Evolutionary conservation across 2,888 invertebrate species (phyloP).

Genomic region (Tinea semifulvella): DNA sequence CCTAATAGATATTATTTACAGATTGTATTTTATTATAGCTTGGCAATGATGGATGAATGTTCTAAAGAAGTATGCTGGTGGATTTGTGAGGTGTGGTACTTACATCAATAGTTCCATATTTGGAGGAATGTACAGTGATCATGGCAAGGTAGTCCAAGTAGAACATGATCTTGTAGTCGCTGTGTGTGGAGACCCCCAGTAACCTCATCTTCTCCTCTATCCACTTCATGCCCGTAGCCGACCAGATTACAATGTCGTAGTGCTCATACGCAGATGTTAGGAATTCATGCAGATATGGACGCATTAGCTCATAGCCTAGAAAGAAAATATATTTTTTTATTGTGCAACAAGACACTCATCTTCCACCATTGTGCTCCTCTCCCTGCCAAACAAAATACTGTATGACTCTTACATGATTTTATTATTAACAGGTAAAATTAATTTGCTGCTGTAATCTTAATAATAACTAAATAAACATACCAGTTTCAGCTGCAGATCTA

Average conservation of each 20-base stretch:
- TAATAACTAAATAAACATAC: slow-evolving; percentile 30
- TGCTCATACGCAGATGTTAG: slow-evolving; percentile 85
- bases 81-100: no score
- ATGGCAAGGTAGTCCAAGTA: slow-evolving; percentile 92
- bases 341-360: no score
- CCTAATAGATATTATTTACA: no score
- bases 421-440: no score
- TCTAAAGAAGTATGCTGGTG: no score
- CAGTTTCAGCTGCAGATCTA: slow-evolving; percentile 89
- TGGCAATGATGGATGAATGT: no score
- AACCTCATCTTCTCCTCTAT: slow-evolving; percentile 97
- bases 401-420: no score
- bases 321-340: no score
- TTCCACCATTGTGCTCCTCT: no score
- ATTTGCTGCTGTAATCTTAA: background rate
- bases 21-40: no score
- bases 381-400: no score
- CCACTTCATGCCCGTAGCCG: slow-evolving; percentile 98
- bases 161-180: slow-evolving; percentile 91
- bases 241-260: slow-evolving; percentile 98
- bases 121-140: slow-evolving; percentile 92
- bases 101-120: slow-evolving; percentile 92
- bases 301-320: slow-evolving; percentile 84
- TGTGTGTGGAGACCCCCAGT: slow-evolving; percentile 83
- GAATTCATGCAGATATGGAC: slow-evolving; percentile 95